Conservation (phyloP, 2,888 invertebrate genomes). For the Caenorhabditis zanzibari region DNA sequence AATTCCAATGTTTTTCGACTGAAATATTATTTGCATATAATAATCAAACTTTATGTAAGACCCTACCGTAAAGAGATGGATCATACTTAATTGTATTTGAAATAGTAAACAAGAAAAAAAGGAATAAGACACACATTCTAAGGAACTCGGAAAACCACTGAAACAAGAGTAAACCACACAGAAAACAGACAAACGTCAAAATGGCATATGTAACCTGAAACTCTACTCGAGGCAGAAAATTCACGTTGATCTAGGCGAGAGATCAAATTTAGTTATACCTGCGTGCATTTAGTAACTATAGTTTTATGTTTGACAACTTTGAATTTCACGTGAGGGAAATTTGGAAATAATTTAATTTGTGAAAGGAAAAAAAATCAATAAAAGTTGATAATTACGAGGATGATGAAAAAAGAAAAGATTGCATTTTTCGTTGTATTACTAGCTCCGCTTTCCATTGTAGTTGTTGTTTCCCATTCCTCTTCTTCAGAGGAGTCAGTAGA, state of each 20-base stretch:
- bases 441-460: background rate
- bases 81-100: slow-evolving; percentile 16
- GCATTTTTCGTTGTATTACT: background rate
- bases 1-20: slow-evolving; percentile 30
- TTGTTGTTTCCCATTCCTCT: background rate
- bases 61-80: slow-evolving; percentile 23
- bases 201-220: slow-evolving; percentile 6
- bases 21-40: background rate
- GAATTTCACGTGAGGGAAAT: background rate
- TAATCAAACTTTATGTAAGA: background rate
- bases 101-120: background rate
- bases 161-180: background rate
- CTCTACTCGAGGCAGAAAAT: background rate
- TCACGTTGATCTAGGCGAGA: background rate
- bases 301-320: background rate
- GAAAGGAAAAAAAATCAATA: too few species aligned
- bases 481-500: background rate
- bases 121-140: background rate
- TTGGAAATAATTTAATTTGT: background rate
- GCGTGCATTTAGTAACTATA: background rate
- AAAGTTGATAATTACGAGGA: background rate
- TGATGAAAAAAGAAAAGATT: too few species aligned
- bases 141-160: background rate
- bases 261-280: slow-evolving; percentile 11
- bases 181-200: slow-evolving; percentile 19